These are phyloP conservation scores for Centropyge bicolor DNA, from an alignment of 2,797 vertebrate genomes.

Conservation along the genomic window DNA sequence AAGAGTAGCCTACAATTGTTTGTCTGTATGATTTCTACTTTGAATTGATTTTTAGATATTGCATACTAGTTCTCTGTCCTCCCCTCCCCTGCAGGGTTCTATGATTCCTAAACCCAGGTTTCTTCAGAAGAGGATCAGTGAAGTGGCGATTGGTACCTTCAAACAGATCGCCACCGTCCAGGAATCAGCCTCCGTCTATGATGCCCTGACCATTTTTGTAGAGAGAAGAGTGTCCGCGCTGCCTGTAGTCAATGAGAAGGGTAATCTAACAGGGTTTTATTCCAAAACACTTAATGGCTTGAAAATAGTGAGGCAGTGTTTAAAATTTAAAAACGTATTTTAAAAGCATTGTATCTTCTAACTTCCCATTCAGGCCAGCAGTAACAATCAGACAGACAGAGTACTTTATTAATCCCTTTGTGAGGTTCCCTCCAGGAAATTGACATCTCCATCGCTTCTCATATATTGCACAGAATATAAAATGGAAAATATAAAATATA, in stretches of 20 bases:
- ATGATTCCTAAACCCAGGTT: constrained; percentile 92
- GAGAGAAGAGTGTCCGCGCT: constrained; percentile 94
- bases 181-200: constrained; percentile 88
- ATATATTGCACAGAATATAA: no score
- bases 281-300: background rate
- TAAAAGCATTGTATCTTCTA: background rate
- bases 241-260: constrained; percentile 90
- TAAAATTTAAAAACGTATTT: no score
- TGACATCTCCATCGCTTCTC: no score
- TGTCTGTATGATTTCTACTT: background rate
- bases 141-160: constrained; percentile 93
- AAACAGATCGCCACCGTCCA: constrained; percentile 89
- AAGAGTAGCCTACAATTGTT: background rate
- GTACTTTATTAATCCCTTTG: no score
- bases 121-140: constrained; percentile 90
- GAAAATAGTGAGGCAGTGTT: background rate
- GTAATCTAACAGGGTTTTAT: constrained; percentile 68
- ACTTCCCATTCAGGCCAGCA: background rate
- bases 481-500: no score
- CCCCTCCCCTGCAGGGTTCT: constrained; percentile 82
- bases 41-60: background rate
- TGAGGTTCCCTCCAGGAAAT: no score
- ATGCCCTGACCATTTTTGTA: constrained; percentile 93
- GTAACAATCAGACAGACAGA: background rate
- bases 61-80: background rate